A percentile compares a stretch with the other conserved stretches of the same genome.
phyloP scores from a whole-genome alignment of 2,888 invertebrate species.

The Xylota segnis region DNA sequence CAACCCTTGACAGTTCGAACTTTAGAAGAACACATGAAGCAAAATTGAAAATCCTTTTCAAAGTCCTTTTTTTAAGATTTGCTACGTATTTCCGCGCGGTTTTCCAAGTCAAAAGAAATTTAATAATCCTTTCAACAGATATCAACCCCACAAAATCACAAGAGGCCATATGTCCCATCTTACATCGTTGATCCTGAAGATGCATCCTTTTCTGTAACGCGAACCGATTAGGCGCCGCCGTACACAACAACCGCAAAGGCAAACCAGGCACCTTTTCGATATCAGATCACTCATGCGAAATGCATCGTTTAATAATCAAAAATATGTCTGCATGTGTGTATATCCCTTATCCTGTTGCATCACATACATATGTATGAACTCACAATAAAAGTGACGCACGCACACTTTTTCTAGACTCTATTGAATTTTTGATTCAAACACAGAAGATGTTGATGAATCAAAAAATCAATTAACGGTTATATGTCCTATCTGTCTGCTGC shows the following conservation, averaged over 20 bases:
- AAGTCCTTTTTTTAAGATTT: no score
- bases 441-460: not conserved
- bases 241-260: conserved; percentile 17
- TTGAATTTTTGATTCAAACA: conserved; percentile 6
- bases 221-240: not conserved
- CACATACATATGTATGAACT: conserved; percentile 16
- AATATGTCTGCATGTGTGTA: not conserved
- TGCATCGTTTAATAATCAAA: conserved; percentile 50
- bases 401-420: conserved; percentile 41
- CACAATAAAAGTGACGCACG: conserved; percentile 46
- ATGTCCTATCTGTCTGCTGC: conserved; percentile 21
- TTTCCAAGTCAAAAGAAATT: not conserved
- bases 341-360: conserved; percentile 31
- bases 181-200: not conserved
- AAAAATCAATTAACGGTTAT: conserved; percentile 68
- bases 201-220: not conserved
- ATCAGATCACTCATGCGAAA: conserved; percentile 33
- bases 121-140: conserved; percentile 6
- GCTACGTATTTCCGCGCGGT: no score
- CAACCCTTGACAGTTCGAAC: no score
- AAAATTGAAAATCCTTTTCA: no score
- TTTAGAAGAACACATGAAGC: no score
- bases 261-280: conserved; percentile 4
- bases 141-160: not conserved
- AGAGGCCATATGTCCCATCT: not conserved